A percentile compares a stretch with the other conserved stretches of the same genome.
phyloP scores from a whole-genome alignment of 2,113 vertebrate species.

The Danionella cerebrum region DNA sequence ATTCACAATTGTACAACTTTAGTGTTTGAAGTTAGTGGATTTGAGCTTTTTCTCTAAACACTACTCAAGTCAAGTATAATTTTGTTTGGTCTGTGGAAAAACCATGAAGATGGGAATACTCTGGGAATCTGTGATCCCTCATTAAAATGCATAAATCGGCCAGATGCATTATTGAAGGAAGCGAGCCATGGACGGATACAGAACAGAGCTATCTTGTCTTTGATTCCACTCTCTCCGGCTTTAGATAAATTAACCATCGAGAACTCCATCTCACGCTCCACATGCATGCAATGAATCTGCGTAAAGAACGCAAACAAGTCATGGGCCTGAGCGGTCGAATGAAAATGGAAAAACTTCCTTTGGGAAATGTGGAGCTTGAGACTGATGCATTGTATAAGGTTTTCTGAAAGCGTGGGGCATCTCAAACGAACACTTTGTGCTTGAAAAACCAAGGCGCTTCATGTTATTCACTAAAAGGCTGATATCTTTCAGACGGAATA shows the following conservation, averaged over 20 bases:
- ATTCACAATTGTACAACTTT: too few species aligned
- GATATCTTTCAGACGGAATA: background rate
- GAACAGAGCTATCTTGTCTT: constrained; percentile 30
- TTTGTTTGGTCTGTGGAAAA: background rate
- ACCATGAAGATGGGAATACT: background rate
- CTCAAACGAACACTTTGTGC: background rate
- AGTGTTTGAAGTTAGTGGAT: background rate
- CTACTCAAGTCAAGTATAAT: background rate
- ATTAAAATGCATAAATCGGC: constrained; percentile 53
- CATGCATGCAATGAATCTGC: background rate
- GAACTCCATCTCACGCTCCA: constrained; percentile 19
- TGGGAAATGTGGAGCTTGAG: constrained; percentile 20
- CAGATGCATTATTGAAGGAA: constrained; percentile 53
- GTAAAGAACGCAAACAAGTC: constrained; percentile 1
- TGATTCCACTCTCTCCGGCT: constrained; percentile 31
- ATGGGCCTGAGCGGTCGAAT: constrained; percentile 1
- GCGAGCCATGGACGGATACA: constrained; percentile 36
- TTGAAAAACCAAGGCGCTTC: background rate
- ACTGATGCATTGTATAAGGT: constrained; percentile 52
- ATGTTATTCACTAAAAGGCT: background rate
- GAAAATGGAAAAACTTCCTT: constrained; percentile 41
- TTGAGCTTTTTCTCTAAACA: background rate
- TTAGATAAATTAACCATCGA: constrained; percentile 19
- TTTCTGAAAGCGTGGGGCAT: too few species aligned
- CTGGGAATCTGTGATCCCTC: constrained; percentile 46